Percentiles rank a stretch among this genome's conserved stretches.
Evolutionary conservation across 92 coral and sea anemone genomes (phyloP).

Genomic region (Blastomussa wellsi): DNA sequence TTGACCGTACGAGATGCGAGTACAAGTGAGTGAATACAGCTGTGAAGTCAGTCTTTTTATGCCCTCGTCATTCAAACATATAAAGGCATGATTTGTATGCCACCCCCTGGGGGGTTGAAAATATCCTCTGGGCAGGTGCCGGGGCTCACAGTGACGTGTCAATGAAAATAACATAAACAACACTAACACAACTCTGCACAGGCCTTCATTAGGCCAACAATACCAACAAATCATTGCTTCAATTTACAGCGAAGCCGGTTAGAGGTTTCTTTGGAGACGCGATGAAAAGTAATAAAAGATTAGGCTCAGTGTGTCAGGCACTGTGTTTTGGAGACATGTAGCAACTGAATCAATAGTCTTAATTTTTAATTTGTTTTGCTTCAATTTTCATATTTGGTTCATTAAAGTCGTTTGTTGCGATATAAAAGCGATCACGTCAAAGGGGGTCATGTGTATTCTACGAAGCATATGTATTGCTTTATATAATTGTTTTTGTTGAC

Average conservation of each 20-base stretch:
- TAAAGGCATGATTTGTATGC: constrained; percentile 61
- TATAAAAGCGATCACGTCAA: constrained; percentile 42
- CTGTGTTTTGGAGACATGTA: constrained; percentile 9
- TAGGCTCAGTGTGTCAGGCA: constrained; percentile 2
- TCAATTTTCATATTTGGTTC: constrained; percentile 70
- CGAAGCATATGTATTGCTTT: constrained; percentile 41
- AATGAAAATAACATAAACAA: constrained; percentile 65
- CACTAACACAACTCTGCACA: constrained; percentile 25
- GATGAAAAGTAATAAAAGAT: constrained; percentile 5
- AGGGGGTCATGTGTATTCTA: constrained; percentile 13
- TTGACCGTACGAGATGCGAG: constrained; percentile 26
- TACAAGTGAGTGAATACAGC: constrained; percentile 55
- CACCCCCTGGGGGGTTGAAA: constrained; percentile 73
- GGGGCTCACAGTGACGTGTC: constrained; percentile 53
- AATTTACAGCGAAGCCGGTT: constrained; percentile 32
- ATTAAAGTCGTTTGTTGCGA: constrained; percentile 64
- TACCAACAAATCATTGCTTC: constrained; percentile 15
- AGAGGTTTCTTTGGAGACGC: background rate
- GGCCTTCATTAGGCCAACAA: constrained; percentile 33
- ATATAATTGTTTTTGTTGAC: constrained; percentile 43
- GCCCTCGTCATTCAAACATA: constrained; percentile 45
- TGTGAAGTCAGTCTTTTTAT: constrained; percentile 66
- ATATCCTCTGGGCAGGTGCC: constrained; percentile 76
- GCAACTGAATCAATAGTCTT: constrained; percentile 41
- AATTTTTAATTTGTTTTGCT: constrained; percentile 66